Conservation (phyloP, 2,113 vertebrate species). For the Sphaerodactylus townsendi region DNA sequence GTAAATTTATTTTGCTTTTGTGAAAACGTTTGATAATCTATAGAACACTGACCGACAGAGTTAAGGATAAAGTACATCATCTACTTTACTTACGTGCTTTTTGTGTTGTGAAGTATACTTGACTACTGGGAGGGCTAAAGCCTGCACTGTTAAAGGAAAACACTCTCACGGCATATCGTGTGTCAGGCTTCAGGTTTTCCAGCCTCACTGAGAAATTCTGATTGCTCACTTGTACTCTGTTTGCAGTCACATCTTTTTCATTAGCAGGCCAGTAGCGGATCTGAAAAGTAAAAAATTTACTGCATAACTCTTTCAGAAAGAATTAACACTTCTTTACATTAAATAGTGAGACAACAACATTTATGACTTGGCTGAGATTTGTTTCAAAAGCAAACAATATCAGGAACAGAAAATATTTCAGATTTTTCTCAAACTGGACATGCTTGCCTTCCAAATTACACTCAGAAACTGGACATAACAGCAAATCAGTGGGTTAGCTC, state of each 20-base stretch:
- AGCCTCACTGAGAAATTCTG: constrained; percentile 86
- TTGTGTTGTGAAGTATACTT: constrained; percentile 80
- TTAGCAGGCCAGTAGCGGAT: constrained; percentile 88
- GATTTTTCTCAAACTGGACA: not conserved
- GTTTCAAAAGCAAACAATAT: not conserved
- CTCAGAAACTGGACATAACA: not conserved
- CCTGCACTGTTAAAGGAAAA: constrained; percentile 91
- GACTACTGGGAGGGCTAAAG: constrained; percentile 83
- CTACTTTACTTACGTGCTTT: constrained; percentile 87
- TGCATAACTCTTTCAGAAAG: not conserved
- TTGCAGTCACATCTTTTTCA: constrained; percentile 85
- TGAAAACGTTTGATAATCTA: not conserved
- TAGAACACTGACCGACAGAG: not conserved
- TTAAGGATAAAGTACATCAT: not conserved
- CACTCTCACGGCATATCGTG: constrained; percentile 86
- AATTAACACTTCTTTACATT: not conserved
- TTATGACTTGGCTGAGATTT: not conserved
- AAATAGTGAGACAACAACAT: not conserved
- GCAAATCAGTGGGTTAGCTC: not conserved
- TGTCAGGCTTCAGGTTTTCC: constrained; percentile 85
- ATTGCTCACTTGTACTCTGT: constrained; percentile 77
- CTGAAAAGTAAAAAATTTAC: constrained; percentile 68
- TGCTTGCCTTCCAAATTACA: not conserved
- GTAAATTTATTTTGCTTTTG: too few species aligned
- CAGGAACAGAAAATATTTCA: constrained; percentile 16